Percentiles rank a stretch among this genome's conserved stretches.
Evolutionary conservation across 1,140 invertebrate species (phyloP).

Genomic region (Archivesica marissinica): DNA sequence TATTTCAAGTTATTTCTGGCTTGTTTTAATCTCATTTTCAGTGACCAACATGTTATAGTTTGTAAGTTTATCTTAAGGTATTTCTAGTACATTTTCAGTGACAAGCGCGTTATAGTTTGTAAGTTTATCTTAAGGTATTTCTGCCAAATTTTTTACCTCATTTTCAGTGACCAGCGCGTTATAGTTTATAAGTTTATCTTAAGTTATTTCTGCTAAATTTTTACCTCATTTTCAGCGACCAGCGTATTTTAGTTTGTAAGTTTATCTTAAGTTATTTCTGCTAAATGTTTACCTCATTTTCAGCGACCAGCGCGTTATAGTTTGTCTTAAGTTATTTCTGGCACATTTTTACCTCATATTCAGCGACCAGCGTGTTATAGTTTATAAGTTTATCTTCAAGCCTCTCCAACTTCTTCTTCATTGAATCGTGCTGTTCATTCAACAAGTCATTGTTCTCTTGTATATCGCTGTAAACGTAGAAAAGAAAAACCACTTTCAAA

Average conservation of each 20-base stretch:
- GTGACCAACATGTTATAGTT: slow-evolving; percentile 66
- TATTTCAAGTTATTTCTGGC: too few relatives aligned
- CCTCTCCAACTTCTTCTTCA: slow-evolving; percentile 72
- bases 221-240: background rate
- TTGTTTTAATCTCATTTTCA: slow-evolving; percentile 77
- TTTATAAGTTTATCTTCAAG: slow-evolving; percentile 70
- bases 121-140: slow-evolving; percentile 69
- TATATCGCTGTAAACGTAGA: slow-evolving; percentile 71
- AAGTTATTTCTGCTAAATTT: background rate
- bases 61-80: slow-evolving; percentile 68
- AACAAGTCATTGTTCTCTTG: slow-evolving; percentile 77
- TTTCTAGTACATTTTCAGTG: slow-evolving; percentile 74
- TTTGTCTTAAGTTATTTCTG: too few relatives aligned
- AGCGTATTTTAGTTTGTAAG: background rate
- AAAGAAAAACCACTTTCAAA: too few relatives aligned
- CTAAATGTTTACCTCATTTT: background rate
- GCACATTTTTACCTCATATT: slow-evolving; percentile 78
- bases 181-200: slow-evolving; percentile 68
- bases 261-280: background rate
- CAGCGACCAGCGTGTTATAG: slow-evolving; percentile 65
- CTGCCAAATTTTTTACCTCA: too few relatives aligned
- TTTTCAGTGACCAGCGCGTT: slow-evolving; percentile 70
- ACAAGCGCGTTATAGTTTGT: slow-evolving; percentile 65
- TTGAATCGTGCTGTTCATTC: slow-evolving; percentile 75
- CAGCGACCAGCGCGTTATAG: too few relatives aligned